These are phyloP conservation scores for Sebastes baramenuke DNA, from an alignment of 2,797 vertebrate genomes.

Conservation along the genomic window DNA sequence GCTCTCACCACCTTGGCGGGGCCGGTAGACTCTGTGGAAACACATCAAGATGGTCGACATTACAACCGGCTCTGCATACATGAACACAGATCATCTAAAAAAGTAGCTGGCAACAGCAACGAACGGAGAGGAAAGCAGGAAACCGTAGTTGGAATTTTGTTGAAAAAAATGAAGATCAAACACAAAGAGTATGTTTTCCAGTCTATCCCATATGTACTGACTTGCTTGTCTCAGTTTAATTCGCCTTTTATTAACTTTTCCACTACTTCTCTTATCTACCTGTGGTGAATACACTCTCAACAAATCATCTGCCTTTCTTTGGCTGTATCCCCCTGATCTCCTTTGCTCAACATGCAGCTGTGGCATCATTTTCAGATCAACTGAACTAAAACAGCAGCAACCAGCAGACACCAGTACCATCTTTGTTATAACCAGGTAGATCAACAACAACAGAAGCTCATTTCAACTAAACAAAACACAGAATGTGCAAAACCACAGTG, in stretches of 20 bases:
- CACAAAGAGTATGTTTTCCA: too few relatives aligned
- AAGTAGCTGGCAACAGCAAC: rapidly evolving
- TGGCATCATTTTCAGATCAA: neutral
- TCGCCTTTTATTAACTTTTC: neutral
- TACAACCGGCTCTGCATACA: conserved; percentile 1
- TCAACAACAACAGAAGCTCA: neutral
- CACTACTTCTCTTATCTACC: conserved; percentile 13
- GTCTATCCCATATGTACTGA: too few relatives aligned
- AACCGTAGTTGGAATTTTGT: neutral
- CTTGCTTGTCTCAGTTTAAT: neutral
- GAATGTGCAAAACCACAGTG: neutral
- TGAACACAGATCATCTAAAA: neutral
- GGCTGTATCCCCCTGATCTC: neutral
- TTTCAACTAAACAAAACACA: neutral
- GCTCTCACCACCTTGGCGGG: conserved; percentile 95
- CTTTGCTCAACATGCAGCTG: neutral
- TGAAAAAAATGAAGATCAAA: neutral
- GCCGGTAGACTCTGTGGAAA: conserved; percentile 86
- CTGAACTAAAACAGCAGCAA: neutral
- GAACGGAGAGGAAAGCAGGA: neutral
- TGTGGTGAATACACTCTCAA: neutral
- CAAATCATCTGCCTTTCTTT: neutral
- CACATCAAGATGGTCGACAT: conserved; percentile 19
- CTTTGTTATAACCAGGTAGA: neutral
- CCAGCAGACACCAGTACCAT: neutral